Conservation (phyloP, 2,888 invertebrate genomes). For the Alsophila aescularia region DNA sequence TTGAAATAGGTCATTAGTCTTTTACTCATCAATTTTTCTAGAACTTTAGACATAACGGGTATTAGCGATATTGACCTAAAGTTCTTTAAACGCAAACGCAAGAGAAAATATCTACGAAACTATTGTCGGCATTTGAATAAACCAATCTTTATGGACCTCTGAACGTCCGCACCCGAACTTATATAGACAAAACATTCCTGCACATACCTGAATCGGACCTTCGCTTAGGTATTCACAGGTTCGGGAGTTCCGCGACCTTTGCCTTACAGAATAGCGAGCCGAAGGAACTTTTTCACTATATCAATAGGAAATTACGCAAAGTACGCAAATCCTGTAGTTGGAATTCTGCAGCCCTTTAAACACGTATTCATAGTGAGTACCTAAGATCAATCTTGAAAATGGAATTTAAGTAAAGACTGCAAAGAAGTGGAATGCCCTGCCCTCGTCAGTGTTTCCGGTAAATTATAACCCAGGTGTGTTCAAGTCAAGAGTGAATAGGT, state of each 20-base stretch:
- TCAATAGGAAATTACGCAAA: slow-evolving; percentile 40
- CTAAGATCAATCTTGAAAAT: not conserved
- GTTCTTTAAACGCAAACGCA: too few species aligned
- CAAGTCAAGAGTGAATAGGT: too few species aligned
- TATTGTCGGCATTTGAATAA: slow-evolving; percentile 5
- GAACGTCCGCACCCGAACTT: too few species aligned
- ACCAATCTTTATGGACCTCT: slow-evolving; percentile 1
- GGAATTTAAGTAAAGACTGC: too few species aligned
- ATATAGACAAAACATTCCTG: slow-evolving; percentile 14
- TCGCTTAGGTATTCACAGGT: slow-evolving; percentile 6
- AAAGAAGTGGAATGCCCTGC: too few species aligned
- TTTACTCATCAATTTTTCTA: too few species aligned
- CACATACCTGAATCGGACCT: slow-evolving; percentile 5
- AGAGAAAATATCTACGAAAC: slow-evolving; percentile 1
- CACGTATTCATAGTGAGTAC: not conserved
- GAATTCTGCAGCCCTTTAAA: slow-evolving; percentile 18
- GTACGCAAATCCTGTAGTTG: slow-evolving; percentile 38
- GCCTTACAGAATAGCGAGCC: slow-evolving; percentile 4
- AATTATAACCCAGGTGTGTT: too few species aligned
- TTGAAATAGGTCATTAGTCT: too few species aligned
- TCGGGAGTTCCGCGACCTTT: slow-evolving; percentile 10
- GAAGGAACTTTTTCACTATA: slow-evolving; percentile 33
- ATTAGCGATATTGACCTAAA: too few species aligned
- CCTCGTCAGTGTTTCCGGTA: too few species aligned
- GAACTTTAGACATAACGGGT: too few species aligned